Evolutionary conservation across 2,113 vertebrate genomes (phyloP).

Genomic region (Vidua macroura): DNA sequence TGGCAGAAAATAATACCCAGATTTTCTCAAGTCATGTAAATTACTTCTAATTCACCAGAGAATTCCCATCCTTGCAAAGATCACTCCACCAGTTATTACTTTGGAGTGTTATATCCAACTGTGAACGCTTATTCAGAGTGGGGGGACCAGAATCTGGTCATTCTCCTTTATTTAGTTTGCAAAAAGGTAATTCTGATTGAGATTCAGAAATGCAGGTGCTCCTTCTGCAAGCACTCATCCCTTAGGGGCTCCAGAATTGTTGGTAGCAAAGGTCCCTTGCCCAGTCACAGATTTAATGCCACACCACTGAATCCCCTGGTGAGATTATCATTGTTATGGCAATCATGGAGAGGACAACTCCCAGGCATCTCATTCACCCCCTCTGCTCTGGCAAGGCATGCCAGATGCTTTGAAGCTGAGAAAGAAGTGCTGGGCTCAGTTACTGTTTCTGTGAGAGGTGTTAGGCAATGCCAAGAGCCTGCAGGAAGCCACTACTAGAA

Average conservation of each 20-base stretch:
- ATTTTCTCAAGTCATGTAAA: background rate
- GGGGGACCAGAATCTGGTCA: background rate
- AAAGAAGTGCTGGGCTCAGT: background rate
- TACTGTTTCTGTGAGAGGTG: background rate
- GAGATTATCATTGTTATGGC: too few species aligned
- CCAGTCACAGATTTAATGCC: background rate
- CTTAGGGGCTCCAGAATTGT: background rate
- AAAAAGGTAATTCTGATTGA: background rate
- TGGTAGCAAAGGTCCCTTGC: background rate
- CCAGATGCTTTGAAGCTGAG: background rate
- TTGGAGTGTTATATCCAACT: background rate
- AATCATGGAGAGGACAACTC: background rate
- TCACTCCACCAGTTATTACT: background rate
- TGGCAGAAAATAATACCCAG: background rate
- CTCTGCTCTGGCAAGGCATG: background rate
- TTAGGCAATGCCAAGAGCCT: background rate
- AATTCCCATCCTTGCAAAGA: background rate
- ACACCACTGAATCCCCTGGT: background rate
- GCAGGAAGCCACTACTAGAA: background rate
- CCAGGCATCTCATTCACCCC: accelerated
- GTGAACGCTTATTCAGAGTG: background rate
- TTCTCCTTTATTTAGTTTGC: background rate
- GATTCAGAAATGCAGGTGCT: background rate
- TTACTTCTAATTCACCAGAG: background rate
- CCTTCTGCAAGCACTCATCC: background rate